phyloP scores from a whole-genome alignment of 2,113 vertebrate species.

The Alligator sinensis region DNA sequence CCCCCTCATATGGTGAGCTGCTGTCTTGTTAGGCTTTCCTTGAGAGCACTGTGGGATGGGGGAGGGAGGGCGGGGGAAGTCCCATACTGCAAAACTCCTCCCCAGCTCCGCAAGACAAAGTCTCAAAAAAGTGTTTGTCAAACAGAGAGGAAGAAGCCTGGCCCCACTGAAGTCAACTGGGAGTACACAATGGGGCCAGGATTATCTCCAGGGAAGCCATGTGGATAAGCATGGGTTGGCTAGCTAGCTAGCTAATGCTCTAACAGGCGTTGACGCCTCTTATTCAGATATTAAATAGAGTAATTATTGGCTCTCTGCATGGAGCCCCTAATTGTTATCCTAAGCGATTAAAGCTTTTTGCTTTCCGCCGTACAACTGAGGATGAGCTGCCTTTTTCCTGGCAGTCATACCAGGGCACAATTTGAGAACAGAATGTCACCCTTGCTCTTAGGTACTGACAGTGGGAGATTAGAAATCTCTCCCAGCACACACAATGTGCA shows the following conservation, averaged over 20 bases:
- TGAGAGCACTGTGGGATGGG: too few species aligned
- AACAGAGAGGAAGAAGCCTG: background rate
- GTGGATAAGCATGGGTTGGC: background rate
- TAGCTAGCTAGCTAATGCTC: background rate
- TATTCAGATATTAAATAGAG: background rate
- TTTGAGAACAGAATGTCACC: background rate
- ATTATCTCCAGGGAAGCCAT: background rate
- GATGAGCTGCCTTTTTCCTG: background rate
- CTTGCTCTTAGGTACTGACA: background rate
- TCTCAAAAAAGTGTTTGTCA: background rate
- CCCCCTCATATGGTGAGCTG: background rate
- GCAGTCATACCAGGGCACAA: background rate
- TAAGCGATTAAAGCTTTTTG: background rate
- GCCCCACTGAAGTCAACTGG: background rate
- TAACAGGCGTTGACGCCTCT: background rate
- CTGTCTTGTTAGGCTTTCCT: background rate
- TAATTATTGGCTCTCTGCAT: background rate
- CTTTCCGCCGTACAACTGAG: background rate
- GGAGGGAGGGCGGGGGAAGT: too few species aligned
- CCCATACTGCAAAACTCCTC: background rate
- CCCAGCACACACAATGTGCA: background rate
- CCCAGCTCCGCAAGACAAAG: background rate
- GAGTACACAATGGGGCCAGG: background rate
- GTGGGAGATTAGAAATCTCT: background rate
- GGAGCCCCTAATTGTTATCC: background rate